Base-by-base conservation (phyloP, 2,797 vertebrate species). In the Spea hammondii region DNA sequence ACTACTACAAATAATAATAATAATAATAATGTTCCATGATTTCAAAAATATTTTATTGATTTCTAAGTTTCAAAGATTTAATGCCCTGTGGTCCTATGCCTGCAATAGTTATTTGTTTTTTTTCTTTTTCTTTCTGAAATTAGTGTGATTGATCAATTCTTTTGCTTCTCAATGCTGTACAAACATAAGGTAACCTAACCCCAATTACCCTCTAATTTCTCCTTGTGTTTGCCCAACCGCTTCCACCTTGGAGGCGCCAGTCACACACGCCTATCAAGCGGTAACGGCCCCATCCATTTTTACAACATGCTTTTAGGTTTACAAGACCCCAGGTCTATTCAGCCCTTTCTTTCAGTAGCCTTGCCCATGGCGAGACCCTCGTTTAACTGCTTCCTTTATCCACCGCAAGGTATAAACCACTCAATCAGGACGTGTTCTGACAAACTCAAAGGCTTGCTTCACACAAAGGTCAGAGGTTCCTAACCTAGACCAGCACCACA, bases 361-460 rank as follows among this genome's bases (percentile, higher is more conserved):
- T 49, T 47, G 78, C 78, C 72, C 32, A 68, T 55, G 72, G 78
- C 72, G n/a, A 74, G 9, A 68, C 65, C 48, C 14, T 45, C 46
- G 46, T 47, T 70, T 49, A 72, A 60, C 9, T 68, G 77, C 32
- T 13, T 64, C 72, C 60, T 68, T 64, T 70, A 47, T 74, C 54
- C 32, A 48, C 51, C 47, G 14, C 12, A 32, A 32, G 13, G 14
- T 50, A n/a, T 53, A 64, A 64, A 17, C 78, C 46, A 13, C 49
- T 49, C 66, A 17, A 48, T 54, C 65, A 79, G 72, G 78, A 69
- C 48, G 64, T 68, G 62, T 32, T 17, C 32, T 45, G 70, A 45
- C 46, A 65, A n/a, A 45, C 12, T 46, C 4, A 45, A 46, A 53
- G 13, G 59, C 8, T 77, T 32, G 44, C 45, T 51, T 45, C 32